These are phyloP conservation scores for Cynocephalus volans DNA, from an alignment of 2,113 vertebrate genomes.

Conservation along the genomic window DNA sequence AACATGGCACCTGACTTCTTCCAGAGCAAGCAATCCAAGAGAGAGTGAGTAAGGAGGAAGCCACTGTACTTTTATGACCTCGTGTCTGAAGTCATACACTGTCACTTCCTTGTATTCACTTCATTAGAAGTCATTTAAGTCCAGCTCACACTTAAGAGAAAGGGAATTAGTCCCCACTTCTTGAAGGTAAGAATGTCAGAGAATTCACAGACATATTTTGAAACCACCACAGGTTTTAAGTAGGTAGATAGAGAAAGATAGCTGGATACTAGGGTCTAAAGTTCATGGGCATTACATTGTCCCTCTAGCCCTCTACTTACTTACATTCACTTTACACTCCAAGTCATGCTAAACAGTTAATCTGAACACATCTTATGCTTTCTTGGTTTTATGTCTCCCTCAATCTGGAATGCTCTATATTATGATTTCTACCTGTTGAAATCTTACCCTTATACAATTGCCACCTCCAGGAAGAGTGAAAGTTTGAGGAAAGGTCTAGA, in stretches of 20 bases:
- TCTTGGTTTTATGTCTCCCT: constrained; percentile 26
- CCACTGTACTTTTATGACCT: not conserved
- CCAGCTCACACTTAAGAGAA: not conserved
- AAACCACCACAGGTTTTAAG: not conserved
- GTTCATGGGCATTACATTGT: not conserved
- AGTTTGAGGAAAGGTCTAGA: not conserved
- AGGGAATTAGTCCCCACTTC: not conserved
- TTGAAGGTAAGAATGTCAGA: not conserved
- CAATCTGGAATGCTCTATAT: not conserved
- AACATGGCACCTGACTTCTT: not conserved
- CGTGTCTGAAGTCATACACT: not conserved
- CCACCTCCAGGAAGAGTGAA: not conserved
- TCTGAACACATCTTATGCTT: not conserved
- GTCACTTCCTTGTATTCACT: not conserved
- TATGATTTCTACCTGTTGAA: not conserved
- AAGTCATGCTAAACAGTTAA: not conserved
- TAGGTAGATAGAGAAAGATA: not conserved
- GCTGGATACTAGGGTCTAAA: not conserved
- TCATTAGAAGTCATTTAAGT: not conserved
- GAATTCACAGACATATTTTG: not conserved
- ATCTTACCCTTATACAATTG: not conserved
- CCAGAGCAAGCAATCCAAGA: not conserved
- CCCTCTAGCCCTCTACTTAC: not conserved
- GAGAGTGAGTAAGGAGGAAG: not conserved
- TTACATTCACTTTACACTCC: not conserved